A percentile compares a stretch with the other conserved stretches of the same genome.
phyloP scores from a whole-genome alignment of 2,888 invertebrate species.

The Neoaliturus tenellus region DNA sequence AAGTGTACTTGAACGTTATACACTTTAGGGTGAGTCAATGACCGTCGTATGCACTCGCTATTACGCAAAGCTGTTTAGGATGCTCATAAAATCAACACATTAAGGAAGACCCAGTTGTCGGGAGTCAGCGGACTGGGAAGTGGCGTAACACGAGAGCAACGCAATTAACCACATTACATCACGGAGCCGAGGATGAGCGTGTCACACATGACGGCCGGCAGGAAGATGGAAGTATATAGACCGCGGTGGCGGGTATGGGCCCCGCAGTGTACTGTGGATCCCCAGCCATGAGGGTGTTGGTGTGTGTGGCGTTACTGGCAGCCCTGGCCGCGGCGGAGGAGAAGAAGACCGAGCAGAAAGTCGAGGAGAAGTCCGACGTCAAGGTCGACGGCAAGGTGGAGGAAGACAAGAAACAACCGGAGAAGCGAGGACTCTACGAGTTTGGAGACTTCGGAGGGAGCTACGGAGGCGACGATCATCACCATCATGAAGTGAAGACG shows the following conservation, averaged over 20 bases:
- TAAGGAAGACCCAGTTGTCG: background rate
- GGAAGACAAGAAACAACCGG: slow-evolving; percentile 60
- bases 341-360: slow-evolving; percentile 29
- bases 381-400: slow-evolving; percentile 27
- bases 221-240: slow-evolving; percentile 47
- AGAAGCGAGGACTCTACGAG: slow-evolving; percentile 62
- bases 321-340: slow-evolving; percentile 44
- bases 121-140: background rate
- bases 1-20: too few species aligned
- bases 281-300: slow-evolving; percentile 17
- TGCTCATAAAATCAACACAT: background rate
- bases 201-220: slow-evolving; percentile 33
- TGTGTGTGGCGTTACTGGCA: slow-evolving; percentile 22
- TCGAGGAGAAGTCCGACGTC: slow-evolving; percentile 28
- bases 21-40: too few species aligned
- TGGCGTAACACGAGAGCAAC: background rate
- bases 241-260: slow-evolving; percentile 2
- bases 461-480: slow-evolving; percentile 72
- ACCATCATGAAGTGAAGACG: slow-evolving; percentile 81
- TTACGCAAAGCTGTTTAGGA: background rate
- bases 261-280: background rate
- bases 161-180: slow-evolving; percentile 38
- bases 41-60: too few species aligned
- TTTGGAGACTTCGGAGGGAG: slow-evolving; percentile 64
- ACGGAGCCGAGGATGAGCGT: background rate